Percentiles rank a stretch among this genome's conserved stretches.
Evolutionary conservation across 2,113 vertebrate species (phyloP).

Genomic region (Aythya baeri): DNA sequence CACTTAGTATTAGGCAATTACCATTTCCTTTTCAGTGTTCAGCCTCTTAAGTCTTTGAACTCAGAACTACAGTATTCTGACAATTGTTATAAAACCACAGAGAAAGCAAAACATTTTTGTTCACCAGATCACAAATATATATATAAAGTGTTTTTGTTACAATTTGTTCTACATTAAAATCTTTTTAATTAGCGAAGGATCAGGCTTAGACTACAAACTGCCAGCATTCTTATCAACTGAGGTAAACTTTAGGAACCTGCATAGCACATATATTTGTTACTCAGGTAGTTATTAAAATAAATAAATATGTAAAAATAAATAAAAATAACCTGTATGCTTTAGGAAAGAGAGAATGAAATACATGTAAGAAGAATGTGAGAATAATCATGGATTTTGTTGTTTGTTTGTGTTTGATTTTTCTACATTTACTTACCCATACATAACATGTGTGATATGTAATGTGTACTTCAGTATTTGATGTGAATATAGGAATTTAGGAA

Average conservation of each 20-base stretch:
- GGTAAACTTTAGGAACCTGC: neutral
- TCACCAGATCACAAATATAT: neutral
- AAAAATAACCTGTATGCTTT: neutral
- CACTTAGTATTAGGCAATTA: conserved; percentile 65
- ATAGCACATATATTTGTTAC: neutral
- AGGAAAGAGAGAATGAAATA: neutral
- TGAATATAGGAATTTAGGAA: neutral
- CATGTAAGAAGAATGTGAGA: neutral
- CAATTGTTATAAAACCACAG: conserved; percentile 43
- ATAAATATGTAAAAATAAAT: too few relatives aligned
- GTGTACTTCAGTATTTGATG: neutral
- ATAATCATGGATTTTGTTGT: neutral
- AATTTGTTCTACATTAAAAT: neutral
- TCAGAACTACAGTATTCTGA: conserved; percentile 55
- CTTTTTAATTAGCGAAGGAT: neutral
- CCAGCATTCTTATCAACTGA: neutral
- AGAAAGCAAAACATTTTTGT: conserved; percentile 21
- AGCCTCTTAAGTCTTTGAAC: conserved; percentile 56
- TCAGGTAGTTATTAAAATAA: neutral
- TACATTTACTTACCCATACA: neutral
- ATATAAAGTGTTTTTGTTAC: neutral
- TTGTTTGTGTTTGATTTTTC: neutral
- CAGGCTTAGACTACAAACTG: neutral
- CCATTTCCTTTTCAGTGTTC: conserved; percentile 52
- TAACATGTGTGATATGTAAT: neutral